A percentile compares a stretch with the other conserved stretches of the same genome.
These are phyloP conservation scores for Campoplex nolae DNA, from an alignment of 2,888 invertebrate genomes.

Conservation along the genomic window DNA sequence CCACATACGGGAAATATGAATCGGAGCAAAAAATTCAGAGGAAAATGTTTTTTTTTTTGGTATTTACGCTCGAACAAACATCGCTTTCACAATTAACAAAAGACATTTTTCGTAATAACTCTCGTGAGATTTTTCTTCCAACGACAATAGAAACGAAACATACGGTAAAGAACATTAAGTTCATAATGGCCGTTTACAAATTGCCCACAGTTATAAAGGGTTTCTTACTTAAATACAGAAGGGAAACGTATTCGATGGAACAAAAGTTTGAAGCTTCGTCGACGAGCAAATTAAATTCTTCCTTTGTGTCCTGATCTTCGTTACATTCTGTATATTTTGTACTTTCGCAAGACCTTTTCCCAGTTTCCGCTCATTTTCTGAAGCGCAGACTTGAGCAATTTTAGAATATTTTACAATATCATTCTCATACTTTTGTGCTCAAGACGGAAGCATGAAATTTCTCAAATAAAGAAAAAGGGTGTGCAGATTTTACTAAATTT, in stretches of 20 bases:
- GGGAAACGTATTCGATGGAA: background rate
- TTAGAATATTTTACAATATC: slow-evolving; percentile 7
- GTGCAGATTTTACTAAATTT: background rate
- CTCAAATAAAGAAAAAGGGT: background rate
- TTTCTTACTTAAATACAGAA: slow-evolving; percentile 8
- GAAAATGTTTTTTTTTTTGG: background rate
- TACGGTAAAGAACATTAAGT: background rate
- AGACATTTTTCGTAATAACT: background rate
- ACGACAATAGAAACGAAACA: background rate
- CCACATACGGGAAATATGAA: background rate
- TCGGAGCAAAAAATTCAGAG: background rate
- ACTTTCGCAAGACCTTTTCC: background rate
- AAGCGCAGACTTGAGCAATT: background rate
- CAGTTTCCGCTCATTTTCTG: slow-evolving; percentile 5
- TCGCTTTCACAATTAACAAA: background rate
- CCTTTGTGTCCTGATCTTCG: slow-evolving; percentile 32
- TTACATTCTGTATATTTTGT: slow-evolving; percentile 32
- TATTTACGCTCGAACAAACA: background rate
- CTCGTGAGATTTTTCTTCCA: background rate
- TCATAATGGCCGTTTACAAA: background rate
- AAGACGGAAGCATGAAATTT: background rate
- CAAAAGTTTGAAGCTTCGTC: slow-evolving; percentile 40
- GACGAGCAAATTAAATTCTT: slow-evolving; percentile 47
- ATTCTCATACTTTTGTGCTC: slow-evolving; percentile 4
- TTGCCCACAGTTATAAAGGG: background rate